Percentiles rank a stretch among this genome's conserved stretches.
Evolutionary conservation across 1,140 invertebrate genomes (phyloP).

Genomic region (Drosophila kanapiae): DNA sequence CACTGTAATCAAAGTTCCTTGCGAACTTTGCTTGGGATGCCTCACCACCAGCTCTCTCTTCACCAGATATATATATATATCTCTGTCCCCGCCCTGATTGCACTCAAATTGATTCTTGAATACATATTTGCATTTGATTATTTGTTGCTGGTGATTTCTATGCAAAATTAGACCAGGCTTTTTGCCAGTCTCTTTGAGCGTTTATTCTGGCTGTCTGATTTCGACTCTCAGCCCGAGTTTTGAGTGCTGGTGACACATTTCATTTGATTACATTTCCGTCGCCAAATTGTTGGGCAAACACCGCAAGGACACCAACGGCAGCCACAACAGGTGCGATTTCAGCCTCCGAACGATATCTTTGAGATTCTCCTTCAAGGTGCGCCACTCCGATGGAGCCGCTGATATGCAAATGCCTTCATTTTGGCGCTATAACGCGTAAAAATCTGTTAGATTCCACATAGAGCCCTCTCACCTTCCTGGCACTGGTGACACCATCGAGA

Average conservation of each 20-base stretch:
- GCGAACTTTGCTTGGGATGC: constrained; percentile 1
- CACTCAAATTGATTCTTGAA: constrained; percentile 79
- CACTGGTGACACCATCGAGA: no score
- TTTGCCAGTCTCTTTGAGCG: constrained; percentile 53
- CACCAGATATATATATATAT: constrained; percentile 18
- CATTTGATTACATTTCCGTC: constrained; percentile 68
- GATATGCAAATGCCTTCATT: constrained; percentile 79
- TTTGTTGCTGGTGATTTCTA: constrained; percentile 79
- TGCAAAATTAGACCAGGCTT: constrained; percentile 69
- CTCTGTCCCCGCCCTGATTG: constrained; percentile 64
- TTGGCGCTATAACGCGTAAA: constrained; percentile 61
- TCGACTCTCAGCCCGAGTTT: neutral
- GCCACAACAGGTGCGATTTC: constrained; percentile 23
- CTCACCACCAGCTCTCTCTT: constrained; percentile 17
- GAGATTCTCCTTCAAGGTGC: constrained; percentile 10
- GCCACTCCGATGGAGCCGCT: constrained; percentile 36
- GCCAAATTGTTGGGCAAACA: constrained; percentile 50
- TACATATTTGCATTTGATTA: constrained; percentile 81
- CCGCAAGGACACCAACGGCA: neutral
- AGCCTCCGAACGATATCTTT: no score
- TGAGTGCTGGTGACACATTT: constrained; percentile 70
- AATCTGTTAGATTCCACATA: constrained; percentile 36
- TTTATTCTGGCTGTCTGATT: constrained; percentile 2
- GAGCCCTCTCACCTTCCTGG: neutral
- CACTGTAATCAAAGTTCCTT: neutral